These are phyloP conservation scores for Pavo muticus DNA, from an alignment of 2,113 vertebrate species.

Conservation along the genomic window DNA sequence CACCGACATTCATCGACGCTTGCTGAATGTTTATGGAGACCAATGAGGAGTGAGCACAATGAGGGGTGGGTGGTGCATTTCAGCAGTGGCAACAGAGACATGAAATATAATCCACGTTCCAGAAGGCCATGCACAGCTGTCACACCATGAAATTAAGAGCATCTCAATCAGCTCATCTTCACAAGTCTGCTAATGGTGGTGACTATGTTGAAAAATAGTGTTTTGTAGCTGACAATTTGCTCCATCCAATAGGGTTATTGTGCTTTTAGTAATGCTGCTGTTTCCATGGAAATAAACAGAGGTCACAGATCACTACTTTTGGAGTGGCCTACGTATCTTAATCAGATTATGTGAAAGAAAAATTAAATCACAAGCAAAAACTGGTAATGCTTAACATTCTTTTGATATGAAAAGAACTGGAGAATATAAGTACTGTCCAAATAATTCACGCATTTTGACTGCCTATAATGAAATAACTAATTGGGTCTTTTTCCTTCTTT, in stretches of 20 bases:
- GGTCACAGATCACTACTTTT: neutral
- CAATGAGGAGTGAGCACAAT: neutral
- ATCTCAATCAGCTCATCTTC: neutral
- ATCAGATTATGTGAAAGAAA: conserved; percentile 11
- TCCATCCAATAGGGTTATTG: neutral
- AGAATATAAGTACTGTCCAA: neutral
- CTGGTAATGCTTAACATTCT: neutral
- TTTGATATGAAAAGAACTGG: neutral
- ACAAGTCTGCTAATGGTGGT: neutral
- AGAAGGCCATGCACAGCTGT: neutral
- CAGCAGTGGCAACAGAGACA: no score
- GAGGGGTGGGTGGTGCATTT: no score
- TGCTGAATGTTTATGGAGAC: neutral
- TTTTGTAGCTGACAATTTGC: neutral
- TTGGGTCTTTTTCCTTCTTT: neutral
- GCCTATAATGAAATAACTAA: neutral
- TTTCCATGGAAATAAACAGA: neutral
- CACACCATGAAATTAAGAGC: neutral
- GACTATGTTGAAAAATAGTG: neutral
- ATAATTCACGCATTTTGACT: conserved; percentile 18
- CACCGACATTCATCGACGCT: neutral
- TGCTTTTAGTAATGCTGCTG: neutral
- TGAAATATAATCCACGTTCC: no score
- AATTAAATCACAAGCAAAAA: conserved; percentile 7
- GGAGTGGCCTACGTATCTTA: neutral